Evolutionary conservation across 2,888 invertebrate species (phyloP), one percentile per base, ranked within the genome.

Genomic region (Drosophila helvetica): DNA sequence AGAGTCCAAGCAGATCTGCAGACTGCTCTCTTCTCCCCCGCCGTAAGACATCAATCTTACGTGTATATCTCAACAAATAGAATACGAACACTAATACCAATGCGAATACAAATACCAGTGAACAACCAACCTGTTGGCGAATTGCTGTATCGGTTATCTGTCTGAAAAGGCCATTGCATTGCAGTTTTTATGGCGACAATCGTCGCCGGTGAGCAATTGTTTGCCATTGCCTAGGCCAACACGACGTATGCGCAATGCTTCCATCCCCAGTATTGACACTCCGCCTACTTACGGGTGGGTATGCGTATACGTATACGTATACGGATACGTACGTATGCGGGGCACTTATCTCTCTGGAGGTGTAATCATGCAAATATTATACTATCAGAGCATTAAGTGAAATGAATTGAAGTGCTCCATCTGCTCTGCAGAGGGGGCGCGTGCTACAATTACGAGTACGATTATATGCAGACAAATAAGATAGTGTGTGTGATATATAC

Each of bases 181-280:
- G 22, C 67, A 62, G 22, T 33, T 43, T 50, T 64, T 50, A 53
- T 60, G 46, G 69, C 69, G 63, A 17, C 63, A 27, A 15, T 30
- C n/a, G 54, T 8, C 22, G 30, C 4, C 15, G 61, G 57, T 58
- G 67, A 46, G 55, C 56, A 54, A 75, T 55, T 77, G 58, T 80
- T 74, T 67, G 43, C 64, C 58, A 33, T 62, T 27, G 30, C 45
- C 64, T 71, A 48, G 62, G 45, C 30, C 55, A 42, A 78, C 72
- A 53, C 15, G 63, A 25, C 86, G 81, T 83, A 82, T 86, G 67
- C 69, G 69, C 61, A 67, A 86, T 80, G 60, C 65, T 48, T 43
- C 27, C 48, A 30, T 27, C 10, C 22, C 7, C 47, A 61, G 10
- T 43, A 56, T 55, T 42, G 65, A 22, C 47, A 43, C 62, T 18